phyloP scores from a whole-genome alignment of 1,140 invertebrate genomes.

The Argopecten irradians region DNA sequence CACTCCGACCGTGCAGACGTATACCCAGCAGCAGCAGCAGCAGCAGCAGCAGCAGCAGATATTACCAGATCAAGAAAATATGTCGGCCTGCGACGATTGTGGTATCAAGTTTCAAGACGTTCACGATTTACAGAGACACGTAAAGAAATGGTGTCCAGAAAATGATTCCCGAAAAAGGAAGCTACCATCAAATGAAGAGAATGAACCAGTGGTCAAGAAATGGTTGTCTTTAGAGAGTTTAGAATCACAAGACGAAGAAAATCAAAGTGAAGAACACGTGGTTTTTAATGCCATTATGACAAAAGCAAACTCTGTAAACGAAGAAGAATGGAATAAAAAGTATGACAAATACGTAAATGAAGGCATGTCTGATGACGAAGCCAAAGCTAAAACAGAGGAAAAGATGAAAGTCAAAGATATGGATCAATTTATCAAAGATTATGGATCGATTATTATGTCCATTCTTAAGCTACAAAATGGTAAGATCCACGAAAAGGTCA shows the following conservation, averaged over 20 bases:
- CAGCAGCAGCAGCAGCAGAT: not conserved
- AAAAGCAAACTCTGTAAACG: not conserved
- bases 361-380: not conserved
- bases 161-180: not conserved
- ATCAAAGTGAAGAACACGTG: constrained; percentile 19
- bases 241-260: no score
- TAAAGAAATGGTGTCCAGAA: constrained; percentile 26
- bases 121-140: constrained; percentile 34
- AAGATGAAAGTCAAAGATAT: not conserved
- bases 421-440: not conserved
- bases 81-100: constrained; percentile 41
- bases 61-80: not conserved
- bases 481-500: constrained; percentile 25
- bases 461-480: constrained; percentile 25
- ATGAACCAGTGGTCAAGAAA: no score
- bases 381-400: not conserved
- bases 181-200: not conserved
- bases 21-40: not conserved
- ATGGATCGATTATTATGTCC: not conserved
- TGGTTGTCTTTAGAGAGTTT: no score
- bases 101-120: constrained; percentile 37
- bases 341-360: not conserved
- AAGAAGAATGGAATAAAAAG: not conserved
- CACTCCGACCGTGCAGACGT: not conserved
- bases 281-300: not conserved